A percentile compares a stretch with the other conserved stretches of the same genome.
phyloP scores from a whole-genome alignment of 2,888 invertebrate genomes.

The Autographa pulchrina region DNA sequence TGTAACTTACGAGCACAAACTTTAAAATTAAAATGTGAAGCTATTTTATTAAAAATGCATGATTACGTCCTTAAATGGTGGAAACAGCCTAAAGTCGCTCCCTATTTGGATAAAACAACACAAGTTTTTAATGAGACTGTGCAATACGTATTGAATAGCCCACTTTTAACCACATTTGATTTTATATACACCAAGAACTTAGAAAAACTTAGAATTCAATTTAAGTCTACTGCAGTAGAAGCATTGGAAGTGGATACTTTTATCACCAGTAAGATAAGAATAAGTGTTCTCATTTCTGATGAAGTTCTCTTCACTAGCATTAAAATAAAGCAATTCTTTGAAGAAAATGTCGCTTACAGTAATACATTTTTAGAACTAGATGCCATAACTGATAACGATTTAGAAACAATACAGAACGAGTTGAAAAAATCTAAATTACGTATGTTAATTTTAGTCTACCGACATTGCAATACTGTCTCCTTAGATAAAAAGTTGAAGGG shows the following conservation, averaged over 20 bases:
- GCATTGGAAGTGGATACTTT: constrained; percentile 23
- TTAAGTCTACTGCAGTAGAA: constrained; percentile 24
- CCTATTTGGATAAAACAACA: constrained; percentile 48
- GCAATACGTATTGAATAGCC: constrained; percentile 32
- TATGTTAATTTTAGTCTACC: constrained; percentile 28
- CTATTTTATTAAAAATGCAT: constrained; percentile 54
- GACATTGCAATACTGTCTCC: neutral
- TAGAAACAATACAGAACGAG: constrained; percentile 28
- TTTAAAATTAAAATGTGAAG: constrained; percentile 41
- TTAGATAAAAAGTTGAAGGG: constrained; percentile 3
- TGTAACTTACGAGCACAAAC: neutral
- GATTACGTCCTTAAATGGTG: constrained; percentile 59
- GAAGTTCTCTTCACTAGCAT: constrained; percentile 39
- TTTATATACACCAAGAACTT: constrained; percentile 30
- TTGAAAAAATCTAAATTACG: constrained; percentile 15
- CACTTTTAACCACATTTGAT: constrained; percentile 36
- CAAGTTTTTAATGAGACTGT: constrained; percentile 37
- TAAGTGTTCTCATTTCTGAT: constrained; percentile 26
- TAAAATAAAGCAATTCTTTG: constrained; percentile 47
- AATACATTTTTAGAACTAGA: constrained; percentile 44
- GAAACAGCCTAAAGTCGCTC: constrained; percentile 29
- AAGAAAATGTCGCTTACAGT: constrained; percentile 11
- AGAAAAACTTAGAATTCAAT: constrained; percentile 23
- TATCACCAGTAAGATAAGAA: constrained; percentile 13
- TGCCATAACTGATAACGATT: constrained; percentile 30